A percentile compares a stretch with the other conserved stretches of the same genome.
Conservation (phyloP, 2,888 invertebrate species). For the Geophilus truncorum region DNA sequence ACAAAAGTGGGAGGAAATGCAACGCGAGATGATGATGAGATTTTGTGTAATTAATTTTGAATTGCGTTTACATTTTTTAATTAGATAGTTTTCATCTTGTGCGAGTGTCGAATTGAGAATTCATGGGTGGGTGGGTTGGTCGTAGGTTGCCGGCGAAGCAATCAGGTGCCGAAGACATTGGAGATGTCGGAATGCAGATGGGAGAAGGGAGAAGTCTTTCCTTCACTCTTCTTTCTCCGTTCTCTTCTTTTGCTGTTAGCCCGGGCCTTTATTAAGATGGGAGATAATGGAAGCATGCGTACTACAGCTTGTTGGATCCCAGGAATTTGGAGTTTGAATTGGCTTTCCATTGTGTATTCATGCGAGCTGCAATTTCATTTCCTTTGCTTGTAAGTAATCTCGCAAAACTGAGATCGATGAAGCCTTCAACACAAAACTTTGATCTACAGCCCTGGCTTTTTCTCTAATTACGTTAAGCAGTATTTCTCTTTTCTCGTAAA, state of each 20-base stretch:
- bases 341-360: slow-evolving; percentile 25
- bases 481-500: no score
- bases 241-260: not conserved
- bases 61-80: not conserved
- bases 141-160: not conserved
- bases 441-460: not conserved
- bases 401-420: not conserved
- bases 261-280: not conserved
- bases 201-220: no score
- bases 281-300: slow-evolving; percentile 22
- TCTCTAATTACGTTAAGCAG: no score
- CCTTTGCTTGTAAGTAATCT: slow-evolving; percentile 2
- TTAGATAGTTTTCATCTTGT: not conserved
- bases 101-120: not conserved
- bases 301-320: slow-evolving; percentile 1
- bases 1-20: not conserved
- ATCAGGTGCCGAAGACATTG: not conserved
- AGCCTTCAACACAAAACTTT: not conserved
- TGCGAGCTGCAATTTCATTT: slow-evolving; percentile 27
- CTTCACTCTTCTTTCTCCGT: not conserved
- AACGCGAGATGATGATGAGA: not conserved
- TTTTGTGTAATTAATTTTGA: not conserved
- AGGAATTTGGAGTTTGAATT: slow-evolving; percentile 25
- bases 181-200: not conserved
- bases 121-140: not conserved